Base-by-base conservation (phyloP, 2,888 invertebrate genomes). In the Sepiola atlantica region DNA sequence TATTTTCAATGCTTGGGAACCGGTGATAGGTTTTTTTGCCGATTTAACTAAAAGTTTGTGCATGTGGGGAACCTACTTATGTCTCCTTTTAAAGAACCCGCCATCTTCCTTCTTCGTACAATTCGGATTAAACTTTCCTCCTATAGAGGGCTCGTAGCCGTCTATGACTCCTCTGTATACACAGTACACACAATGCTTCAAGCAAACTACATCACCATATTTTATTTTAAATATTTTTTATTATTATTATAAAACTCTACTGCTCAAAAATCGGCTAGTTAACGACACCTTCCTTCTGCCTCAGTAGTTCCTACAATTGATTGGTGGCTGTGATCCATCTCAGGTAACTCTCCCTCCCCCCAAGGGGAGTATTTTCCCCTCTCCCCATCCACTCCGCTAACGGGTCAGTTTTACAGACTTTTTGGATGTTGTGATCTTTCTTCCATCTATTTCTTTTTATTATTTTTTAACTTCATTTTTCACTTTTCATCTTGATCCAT, bases 321-420 rank as follows among this genome's bases (percentile, higher is more conserved):
- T 77, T 77, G n/a, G 77, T 32, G 77, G 77, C 77, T 77, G 77
- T 77, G 77, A 77, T 77, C 77, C 77, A 16, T n/a, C 77, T 77
- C 77, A 77, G 77, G 77, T 77, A 77, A 77, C 77, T 32, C 77
- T 77, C 77, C 77, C 77, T 77, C 77, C 77, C 32, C 77, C n/a
- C n/a, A 77, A 77, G 77, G 14, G 77, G 32, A 77, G 32, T 32
- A 32, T 32, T 45, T 45, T 45, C 45, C 45, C 45, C 45, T 45
- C 45, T 45, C 45, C 45, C 8, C 45, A 2, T 45, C 45, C 45
- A n/a, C n/a, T 16, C 77, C 32, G n/a, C 16, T 77, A 77, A 77
- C 77, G 77, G 77, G 77, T 77, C 77, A 77, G 77, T 77, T 77
- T 32, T 77, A 77, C 32, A n/a, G 8, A 77, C 32, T 77, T 77